Base-by-base conservation (phyloP, 2,113 vertebrate genomes). In the Suncus etruscus region DNA sequence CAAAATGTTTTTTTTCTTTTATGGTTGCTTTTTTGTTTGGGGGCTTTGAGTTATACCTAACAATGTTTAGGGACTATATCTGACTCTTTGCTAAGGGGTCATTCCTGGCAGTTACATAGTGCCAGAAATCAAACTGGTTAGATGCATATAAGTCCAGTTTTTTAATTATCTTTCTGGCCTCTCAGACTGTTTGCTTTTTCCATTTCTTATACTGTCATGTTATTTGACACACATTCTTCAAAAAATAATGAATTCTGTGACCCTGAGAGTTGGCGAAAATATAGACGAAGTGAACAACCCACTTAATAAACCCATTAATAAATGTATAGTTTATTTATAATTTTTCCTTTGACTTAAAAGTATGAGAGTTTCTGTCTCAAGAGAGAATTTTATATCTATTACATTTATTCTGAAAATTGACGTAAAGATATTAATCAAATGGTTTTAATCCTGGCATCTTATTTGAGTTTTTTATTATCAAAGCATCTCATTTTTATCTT, bases 381-480 rank as follows among this genome's bases (percentile, higher is more conserved):
- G n/a, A 39, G 20, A 61, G 25, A 50, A 87, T 47, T 47, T 79
- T 84, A 66, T 45, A 63, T 73, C 47, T 29, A 69, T 63, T 94
- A 78, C 8, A 83, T 58, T 79, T 91, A 75, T 79, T 91, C 85
- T 89, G 31, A 66, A 91, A 93, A 39, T 39, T 70, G 20, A 65
- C 39, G 27, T 65, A n/a, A 47, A 54, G 5, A 69, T 83, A 83
- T 82, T 86, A 90, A 74, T 12, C 48, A 85, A 50, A 45, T 1
- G 8, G 39, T 51, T 83, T 85, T 72, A 72, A 68, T 92, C 83
- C 54, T 91, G 50, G 72, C 7, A 27, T 65, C 70, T 7, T 90
- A 0, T 79, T 86, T 74, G 1, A 80, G 15, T 93, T 90, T 73
- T 76, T 90, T 82, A 29, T 39, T 63, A 45, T 83, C 31, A 48